Percentiles rank a stretch among this genome's conserved stretches.
Conservation (phyloP, 2,888 invertebrate genomes). For the Mimachlamys varia region DNA sequence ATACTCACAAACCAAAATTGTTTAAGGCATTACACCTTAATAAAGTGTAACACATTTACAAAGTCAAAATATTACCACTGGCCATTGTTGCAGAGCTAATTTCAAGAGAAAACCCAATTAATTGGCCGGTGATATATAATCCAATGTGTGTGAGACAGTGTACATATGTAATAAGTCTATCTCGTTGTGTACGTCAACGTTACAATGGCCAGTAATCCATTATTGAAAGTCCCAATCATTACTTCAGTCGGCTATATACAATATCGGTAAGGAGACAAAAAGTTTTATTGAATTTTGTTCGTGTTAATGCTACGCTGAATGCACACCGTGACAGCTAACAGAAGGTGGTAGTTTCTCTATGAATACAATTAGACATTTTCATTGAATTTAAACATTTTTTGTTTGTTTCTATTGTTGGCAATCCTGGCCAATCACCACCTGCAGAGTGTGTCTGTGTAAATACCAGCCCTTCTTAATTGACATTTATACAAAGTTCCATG, state of each 20-base stretch:
- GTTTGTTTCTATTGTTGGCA: slow-evolving; percentile 7
- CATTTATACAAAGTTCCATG: slow-evolving; percentile 16
- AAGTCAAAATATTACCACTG: neutral
- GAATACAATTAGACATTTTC: slow-evolving; percentile 28
- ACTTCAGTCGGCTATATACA: neutral
- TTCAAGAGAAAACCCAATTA: neutral
- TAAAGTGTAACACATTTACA: neutral
- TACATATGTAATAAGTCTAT: neutral
- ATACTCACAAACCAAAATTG: neutral
- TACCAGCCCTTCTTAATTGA: slow-evolving; percentile 28
- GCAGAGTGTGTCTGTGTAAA: slow-evolving; percentile 31
- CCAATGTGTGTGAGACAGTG: too few relatives aligned
- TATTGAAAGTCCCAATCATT: neutral
- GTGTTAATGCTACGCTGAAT: neutral
- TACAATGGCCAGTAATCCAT: slow-evolving; percentile 20
- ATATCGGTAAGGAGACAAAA: neutral
- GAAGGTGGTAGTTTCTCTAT: slow-evolving; percentile 2
- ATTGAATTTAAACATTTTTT: slow-evolving; percentile 7
- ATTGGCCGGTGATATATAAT: neutral
- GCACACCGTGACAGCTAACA: slow-evolving; percentile 33
- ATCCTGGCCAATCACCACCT: neutral
- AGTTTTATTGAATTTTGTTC: neutral
- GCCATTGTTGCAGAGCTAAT: neutral
- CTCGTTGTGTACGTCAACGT: neutral
- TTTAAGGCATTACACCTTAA: neutral